Evolutionary conservation across 2,888 invertebrate genomes (phyloP), one percentile per base, ranked within the genome.

Genomic region (Apodemia zela): DNA sequence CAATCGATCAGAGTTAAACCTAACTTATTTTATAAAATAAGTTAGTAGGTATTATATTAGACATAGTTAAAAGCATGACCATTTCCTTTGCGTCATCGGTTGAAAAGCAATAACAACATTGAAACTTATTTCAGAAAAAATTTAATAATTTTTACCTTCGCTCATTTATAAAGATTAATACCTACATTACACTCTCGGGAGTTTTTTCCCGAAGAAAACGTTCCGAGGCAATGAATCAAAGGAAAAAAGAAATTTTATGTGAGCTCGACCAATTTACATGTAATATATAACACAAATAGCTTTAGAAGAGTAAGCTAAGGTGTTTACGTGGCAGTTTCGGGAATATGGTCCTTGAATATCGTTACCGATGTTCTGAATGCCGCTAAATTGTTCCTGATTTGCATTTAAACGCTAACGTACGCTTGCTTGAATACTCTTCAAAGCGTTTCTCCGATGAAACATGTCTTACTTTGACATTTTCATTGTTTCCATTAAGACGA

Each of bases 221-320:
- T 15, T 57, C 25, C 7, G 29, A 57, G 15, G 54, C 29, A 57
- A 57, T 57, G 15, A 57, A 57, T 57, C 54, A 29, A 25, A 29
- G 3, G 25, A 57, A 57, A 29, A n/a, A 51, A 21, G 25, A 11
- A 57, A 62, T 60, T 66, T 65, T 51, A 64, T 62, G 62, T 63
- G 60, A 60, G 42, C 54, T 58, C 45, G 65, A 51, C 62, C 80
- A 80, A 82, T 86, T 85, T 78, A 73, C 78, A 77, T 82, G 76
- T 75, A 79, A 83, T 82, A 76, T 82, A 80, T 84, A 81, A 84
- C 77, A 73, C 75, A 74, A 81, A 83, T 75, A 75, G 76, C 72
- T 71, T 66, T 67, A 68, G 74, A 78, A 77, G 75, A 77, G 73
- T 75, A 75, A 76, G 73, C 70, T 67, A 68, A 65, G 71, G 72